Conservation (phyloP, 2,113 vertebrate genomes). For the Clarias magur region DNA sequence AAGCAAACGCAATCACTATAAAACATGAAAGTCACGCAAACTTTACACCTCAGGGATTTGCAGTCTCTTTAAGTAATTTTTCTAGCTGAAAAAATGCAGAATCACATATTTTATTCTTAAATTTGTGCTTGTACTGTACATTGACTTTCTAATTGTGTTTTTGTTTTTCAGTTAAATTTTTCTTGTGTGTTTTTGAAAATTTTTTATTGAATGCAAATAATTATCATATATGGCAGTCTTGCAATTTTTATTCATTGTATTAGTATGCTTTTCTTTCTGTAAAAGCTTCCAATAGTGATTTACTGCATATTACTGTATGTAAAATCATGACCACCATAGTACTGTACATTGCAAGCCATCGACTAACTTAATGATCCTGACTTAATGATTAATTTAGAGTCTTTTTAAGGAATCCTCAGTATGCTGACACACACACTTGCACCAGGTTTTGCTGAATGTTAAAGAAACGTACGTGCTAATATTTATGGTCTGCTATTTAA, state of each 20-base stretch:
- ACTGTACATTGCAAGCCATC: neutral
- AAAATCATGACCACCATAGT: neutral
- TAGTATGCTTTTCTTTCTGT: neutral
- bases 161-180: no score
- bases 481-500: conserved; percentile 8
- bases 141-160: no score
- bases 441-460: conserved; percentile 8
- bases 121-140: no score
- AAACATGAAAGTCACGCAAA: neutral
- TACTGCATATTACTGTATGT: neutral
- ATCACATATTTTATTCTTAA: no score
- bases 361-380: neutral
- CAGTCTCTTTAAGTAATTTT: neutral
- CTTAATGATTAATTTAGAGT: neutral
- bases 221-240: neutral
- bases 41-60: neutral
- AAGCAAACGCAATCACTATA: neutral
- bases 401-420: conserved; percentile 8
- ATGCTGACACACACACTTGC: neutral
- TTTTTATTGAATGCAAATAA: neutral
- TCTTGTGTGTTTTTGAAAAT: neutral
- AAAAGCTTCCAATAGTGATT: neutral
- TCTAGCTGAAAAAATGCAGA: neutral
- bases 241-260: no score
- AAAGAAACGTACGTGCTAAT: conserved; percentile 11